Base-by-base conservation (phyloP, 1,140 invertebrate species). In the Drosophila athabasca region DNA sequence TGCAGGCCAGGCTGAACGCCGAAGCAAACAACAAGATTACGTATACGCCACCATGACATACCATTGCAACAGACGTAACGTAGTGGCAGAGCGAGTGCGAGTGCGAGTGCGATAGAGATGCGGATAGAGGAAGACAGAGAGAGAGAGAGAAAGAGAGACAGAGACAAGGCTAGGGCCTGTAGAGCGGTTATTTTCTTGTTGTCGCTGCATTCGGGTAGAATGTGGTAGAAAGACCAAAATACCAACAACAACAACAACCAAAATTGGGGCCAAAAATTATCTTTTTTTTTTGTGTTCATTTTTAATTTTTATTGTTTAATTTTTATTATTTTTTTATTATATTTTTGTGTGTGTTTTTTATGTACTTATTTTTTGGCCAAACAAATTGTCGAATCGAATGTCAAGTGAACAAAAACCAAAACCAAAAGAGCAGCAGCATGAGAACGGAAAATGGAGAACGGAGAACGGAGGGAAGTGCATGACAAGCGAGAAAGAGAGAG, bases 41-140 rank as follows among this genome's bases (percentile, higher is more conserved):
- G 83, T 87, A 87, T 87, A 82, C 83, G 83, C 83, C 83, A 82
- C 79, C 58, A 58, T 74, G 78, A 77, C 82, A 65, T 79, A 82
- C 79, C 58, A 58, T 74, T 81, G 82, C 82, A 65, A 81, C 69
- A 85, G 69, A 69, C 67, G 51, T 31, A 64, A 54, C 26, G 17
- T 19, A 60, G 35, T 48, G 50, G 39, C 46, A 49, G 41, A 35
- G 66, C 52, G 57, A 17, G 46, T 29, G n/a, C 35, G 13, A 6
- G 22, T 17, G 61, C 24, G 29, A 19, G 31, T 5, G 15, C 22
- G 41, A 13, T 49, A 29, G 24, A 24, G 53, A 19, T 46, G 9
- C 3, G 35, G 15, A 41, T 17, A n/a, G 41, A 35, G 31, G 4
- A 39, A 17, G 29, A 39, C 35, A 39, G 31, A 9, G 53, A 19